Evolutionary conservation across 2,888 invertebrate species (phyloP).

Genomic region (Dorcus parallelipipedus): DNA sequence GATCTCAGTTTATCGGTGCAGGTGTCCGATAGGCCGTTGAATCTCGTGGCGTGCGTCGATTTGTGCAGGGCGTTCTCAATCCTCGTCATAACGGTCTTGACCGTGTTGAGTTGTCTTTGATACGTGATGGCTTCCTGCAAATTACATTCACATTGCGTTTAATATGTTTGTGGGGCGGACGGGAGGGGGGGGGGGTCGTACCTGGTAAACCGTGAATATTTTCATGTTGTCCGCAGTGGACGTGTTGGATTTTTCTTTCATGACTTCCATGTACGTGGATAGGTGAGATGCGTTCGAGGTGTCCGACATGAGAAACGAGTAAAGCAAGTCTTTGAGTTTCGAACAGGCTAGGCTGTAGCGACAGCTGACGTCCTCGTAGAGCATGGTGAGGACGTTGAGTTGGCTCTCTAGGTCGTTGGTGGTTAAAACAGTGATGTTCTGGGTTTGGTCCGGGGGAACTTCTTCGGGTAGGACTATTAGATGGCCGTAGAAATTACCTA

Average conservation of each 20-base stretch:
- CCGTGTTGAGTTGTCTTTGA: conserved; percentile 85
- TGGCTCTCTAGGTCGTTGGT: conserved; percentile 54
- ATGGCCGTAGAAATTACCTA: conserved; percentile 93
- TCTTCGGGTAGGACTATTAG: conserved; percentile 67
- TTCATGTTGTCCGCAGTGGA: conserved; percentile 47
- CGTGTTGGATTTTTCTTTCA: conserved; percentile 37
- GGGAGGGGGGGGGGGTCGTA: conserved; percentile 30
- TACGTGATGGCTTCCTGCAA: conserved; percentile 78
- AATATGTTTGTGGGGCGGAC: too few relatives aligned
- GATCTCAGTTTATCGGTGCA: conserved; percentile 82
- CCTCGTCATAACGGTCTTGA: conserved; percentile 70
- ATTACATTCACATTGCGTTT: too few relatives aligned
- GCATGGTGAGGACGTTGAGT: conserved; percentile 62
- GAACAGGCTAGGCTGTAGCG: conserved; percentile 80
- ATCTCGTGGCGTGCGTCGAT: conserved; percentile 17
- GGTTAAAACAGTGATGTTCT: conserved; percentile 34
- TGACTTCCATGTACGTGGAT: conserved; percentile 71
- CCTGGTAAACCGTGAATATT: conserved; percentile 54
- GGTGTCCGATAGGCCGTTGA: conserved; percentile 51
- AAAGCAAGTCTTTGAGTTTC: conserved; percentile 74
- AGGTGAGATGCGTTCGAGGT: conserved; percentile 79
- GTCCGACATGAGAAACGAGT: conserved; percentile 75
- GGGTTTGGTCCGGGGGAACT: conserved; percentile 46
- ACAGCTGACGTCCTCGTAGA: conserved; percentile 78
- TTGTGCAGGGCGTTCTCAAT: conserved; percentile 55